Conservation (phyloP, 53 echinoderm and acorn worm species). For the Paracentrotus lividus region DNA sequence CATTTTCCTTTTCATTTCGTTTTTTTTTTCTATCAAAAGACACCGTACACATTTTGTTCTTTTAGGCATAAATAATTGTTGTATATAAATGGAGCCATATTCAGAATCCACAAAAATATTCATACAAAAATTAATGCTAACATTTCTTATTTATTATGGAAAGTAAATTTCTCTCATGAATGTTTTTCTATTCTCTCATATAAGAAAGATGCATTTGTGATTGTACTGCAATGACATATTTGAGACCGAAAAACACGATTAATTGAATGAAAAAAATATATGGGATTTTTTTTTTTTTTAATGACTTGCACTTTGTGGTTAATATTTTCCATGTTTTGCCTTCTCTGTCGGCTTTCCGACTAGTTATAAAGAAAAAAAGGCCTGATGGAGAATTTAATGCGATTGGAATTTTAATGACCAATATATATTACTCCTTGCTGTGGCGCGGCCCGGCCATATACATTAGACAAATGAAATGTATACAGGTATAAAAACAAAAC, state of each 20-base stretch:
- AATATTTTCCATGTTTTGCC: not conserved
- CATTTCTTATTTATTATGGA: too few relatives aligned
- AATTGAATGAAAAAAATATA: too few relatives aligned
- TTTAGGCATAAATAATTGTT: too few relatives aligned
- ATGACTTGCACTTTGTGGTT: slow-evolving; percentile 10
- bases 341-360: not conserved
- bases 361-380: not conserved
- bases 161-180: not conserved
- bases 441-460: not conserved
- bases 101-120: too few relatives aligned
- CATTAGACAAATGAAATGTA: slow-evolving; percentile 30
- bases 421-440: not conserved
- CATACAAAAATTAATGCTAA: too few relatives aligned
- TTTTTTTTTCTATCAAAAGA: too few relatives aligned
- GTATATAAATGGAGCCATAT: too few relatives aligned
- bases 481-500: not conserved
- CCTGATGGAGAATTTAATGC: not conserved
- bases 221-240: not conserved
- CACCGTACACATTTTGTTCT: too few relatives aligned
- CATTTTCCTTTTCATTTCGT: too few relatives aligned
- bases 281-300: not conserved
- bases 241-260: too few relatives aligned
- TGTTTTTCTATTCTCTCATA: not conserved
- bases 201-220: not conserved
- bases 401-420: slow-evolving; percentile 12